Base-by-base conservation (phyloP, 2,888 invertebrate genomes). In the Trichacis sp. region DNA sequence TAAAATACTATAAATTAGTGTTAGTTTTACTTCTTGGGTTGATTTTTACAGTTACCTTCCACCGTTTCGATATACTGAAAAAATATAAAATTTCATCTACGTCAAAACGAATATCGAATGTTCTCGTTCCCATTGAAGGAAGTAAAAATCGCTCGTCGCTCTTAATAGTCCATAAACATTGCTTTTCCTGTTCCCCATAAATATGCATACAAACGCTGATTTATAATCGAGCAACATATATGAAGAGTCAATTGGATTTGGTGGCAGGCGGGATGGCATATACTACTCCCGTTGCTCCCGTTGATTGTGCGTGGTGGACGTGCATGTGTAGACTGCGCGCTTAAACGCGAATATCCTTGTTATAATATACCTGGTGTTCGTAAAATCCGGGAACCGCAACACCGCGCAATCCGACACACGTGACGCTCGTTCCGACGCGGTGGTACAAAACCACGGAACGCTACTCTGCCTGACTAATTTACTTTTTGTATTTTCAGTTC, bases 401-500 rank as follows among this genome's bases (percentile, higher is more conserved):
- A 77, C 78, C 78, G 71, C 77, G 76, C 78, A 76, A 78, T 79
- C 77, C 74, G 73, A 74, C 75, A 76, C 80, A 82, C 78, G 80
- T 81, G 81, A 81, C 80, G 80, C 80, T 72, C 64, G 40, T n/a
- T 33, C 5, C 75, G 71, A 71, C 74, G 74, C 74, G 76, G 75
- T 72, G 61, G 74, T 72, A 76, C 77, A 24, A 77, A 77, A 78
- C 78, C 78, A 60, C 78, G 70, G 71, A 76, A 76, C 73, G 75
- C 64, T 74, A 72, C 70, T 74, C 80, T 79, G 76, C 79, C 75
- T 75, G 75, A 80, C 77, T 81, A 81, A 82, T 82, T 82, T 82
- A 79, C 80, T 81, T 82, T 81, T 81, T 82, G 80, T 79, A 80
- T 80, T 82, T 82, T 78, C 78, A 73, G 77, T 80, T 80, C 75